Conservation (phyloP, 2,888 invertebrate genomes). For the Julus scandinavius region DNA sequence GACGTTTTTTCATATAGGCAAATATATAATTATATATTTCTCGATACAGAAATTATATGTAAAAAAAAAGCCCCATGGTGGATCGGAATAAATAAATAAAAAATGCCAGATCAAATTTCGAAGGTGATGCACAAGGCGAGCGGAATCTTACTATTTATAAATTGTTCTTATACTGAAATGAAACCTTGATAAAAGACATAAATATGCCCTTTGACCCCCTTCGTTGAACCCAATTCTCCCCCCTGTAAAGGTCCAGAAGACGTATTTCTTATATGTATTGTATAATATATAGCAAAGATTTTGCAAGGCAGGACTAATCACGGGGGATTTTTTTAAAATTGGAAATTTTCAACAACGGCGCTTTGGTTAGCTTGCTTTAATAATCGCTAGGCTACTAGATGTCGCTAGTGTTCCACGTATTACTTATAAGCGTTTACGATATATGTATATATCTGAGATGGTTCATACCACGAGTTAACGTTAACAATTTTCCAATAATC, state of each 20-base stretch:
- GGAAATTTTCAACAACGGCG: background rate
- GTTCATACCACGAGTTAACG: conserved; percentile 18
- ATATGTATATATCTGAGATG: conserved; percentile 38
- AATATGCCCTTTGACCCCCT: background rate
- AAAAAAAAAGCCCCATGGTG: background rate
- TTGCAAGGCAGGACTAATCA: conserved; percentile 16
- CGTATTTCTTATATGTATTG: conserved; percentile 22
- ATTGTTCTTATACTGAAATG: conserved; percentile 9
- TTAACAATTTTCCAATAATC: too few relatives aligned
- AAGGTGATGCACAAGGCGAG: background rate
- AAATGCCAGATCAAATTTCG: background rate
- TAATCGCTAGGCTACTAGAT: conserved; percentile 44
- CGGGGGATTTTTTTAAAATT: conserved; percentile 30
- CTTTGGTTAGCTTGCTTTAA: conserved; percentile 38
- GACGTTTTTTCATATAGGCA: conserved; percentile 46
- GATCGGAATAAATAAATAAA: background rate
- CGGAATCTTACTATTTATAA: conserved; percentile 8
- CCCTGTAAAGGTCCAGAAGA: conserved; percentile 19
- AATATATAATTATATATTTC: conserved; percentile 44
- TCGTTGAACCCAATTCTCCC: background rate
- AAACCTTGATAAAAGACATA: conserved; percentile 13
- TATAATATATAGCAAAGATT: conserved; percentile 17
- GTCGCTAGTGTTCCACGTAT: conserved; percentile 39
- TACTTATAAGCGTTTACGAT: conserved; percentile 33
- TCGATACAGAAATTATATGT: conserved; percentile 32